Conservation (phyloP, 37 sponge, comb jelly and placozoan genomes). For the Cliona cf. orientalis region DNA sequence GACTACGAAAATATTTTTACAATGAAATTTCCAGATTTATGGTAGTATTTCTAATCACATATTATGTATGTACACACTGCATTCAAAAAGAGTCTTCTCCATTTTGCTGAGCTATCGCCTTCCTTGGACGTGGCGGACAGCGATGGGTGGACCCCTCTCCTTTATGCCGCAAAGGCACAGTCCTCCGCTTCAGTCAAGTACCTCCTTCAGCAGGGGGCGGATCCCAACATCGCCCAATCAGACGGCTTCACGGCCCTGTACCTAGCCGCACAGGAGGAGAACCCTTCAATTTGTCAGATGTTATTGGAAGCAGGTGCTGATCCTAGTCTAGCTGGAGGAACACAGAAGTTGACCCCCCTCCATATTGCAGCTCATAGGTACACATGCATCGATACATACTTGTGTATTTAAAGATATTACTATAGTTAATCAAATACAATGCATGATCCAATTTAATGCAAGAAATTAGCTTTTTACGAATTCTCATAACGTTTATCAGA, state of each 20-base stretch:
- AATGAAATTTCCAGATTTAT: no score
- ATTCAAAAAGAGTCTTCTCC: conserved; percentile 42
- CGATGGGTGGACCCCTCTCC: conserved; percentile 75
- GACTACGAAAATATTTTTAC: no score
- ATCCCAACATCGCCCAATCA: conserved; percentile 51
- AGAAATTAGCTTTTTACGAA: no score
- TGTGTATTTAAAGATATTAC: conserved; percentile 2
- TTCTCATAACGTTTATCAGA: no score
- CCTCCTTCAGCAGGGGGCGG: conserved; percentile 73
- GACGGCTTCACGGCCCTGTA: conserved; percentile 71
- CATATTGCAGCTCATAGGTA: conserved; percentile 74
- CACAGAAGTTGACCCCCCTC: conserved; percentile 59
- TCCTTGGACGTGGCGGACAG: conserved; percentile 58
- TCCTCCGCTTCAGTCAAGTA: conserved; percentile 54
- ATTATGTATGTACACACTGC: no score
- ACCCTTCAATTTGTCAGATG: conserved; percentile 43
- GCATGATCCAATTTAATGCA: no score
- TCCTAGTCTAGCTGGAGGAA: conserved; percentile 43
- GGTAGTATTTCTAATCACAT: no score
- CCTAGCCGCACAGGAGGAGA: conserved; percentile 59
- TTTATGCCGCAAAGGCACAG: conserved; percentile 53
- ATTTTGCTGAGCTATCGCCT: conserved; percentile 43
- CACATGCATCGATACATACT: conserved; percentile 16
- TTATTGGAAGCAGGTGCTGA: conserved; percentile 65
- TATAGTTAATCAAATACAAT: no score